A percentile compares a stretch with the other conserved stretches of the same genome.
phyloP scores from a whole-genome alignment of 2,888 invertebrate species.

The Diplolepis rosae region DNA sequence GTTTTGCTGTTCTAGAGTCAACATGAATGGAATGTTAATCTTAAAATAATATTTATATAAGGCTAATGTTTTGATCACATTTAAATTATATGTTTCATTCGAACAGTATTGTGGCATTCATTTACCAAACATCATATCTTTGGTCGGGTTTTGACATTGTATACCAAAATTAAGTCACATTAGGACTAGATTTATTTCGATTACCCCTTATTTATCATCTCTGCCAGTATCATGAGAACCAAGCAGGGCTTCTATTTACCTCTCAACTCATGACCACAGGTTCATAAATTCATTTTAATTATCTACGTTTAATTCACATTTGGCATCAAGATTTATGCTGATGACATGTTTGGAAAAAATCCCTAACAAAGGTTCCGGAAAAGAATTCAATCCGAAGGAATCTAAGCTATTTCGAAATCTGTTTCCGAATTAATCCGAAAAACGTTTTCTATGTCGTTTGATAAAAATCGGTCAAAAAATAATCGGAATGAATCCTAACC shows the following conservation, averaged over 20 bases:
- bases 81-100: not conserved
- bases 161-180: not conserved
- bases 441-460: too few species aligned
- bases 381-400: too few species aligned
- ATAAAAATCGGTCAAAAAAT: too few species aligned
- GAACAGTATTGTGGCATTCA: not conserved
- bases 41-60: not conserved
- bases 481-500: too few species aligned
- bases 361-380: too few species aligned
- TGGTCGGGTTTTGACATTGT: not conserved
- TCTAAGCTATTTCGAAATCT: too few species aligned
- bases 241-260: not conserved
- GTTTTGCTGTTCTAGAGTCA: not conserved
- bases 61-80: not conserved
- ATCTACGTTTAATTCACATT: not conserved
- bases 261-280: not conserved
- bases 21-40: not conserved
- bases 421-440: too few species aligned
- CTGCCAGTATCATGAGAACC: not conserved
- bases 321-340: too few species aligned
- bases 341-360: too few species aligned
- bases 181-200: not conserved
- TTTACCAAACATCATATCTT: not conserved
- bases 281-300: not conserved
- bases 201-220: conserved; percentile 8